Percentiles rank a stretch among this genome's conserved stretches.
phyloP scores from a whole-genome alignment of 2,888 invertebrate genomes.

The Atrina japonica region DNA sequence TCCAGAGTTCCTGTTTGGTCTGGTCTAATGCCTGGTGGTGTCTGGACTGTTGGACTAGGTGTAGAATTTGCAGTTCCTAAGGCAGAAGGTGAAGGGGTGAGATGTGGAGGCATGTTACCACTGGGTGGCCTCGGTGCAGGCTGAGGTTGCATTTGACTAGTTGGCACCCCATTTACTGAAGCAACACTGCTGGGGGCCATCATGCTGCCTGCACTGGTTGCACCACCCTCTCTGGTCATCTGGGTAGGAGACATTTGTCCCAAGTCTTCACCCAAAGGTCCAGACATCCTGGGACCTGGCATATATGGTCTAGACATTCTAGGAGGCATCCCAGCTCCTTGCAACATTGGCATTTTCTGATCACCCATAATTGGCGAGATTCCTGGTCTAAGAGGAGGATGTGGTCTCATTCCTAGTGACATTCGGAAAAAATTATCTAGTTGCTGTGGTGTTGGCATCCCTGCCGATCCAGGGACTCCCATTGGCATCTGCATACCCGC shows the following conservation, averaged over 20 bases:
- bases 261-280: slow-evolving; percentile 1
- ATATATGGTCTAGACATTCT: slow-evolving; percentile 20
- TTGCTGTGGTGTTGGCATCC: slow-evolving; percentile 29
- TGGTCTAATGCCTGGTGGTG: slow-evolving; percentile 7
- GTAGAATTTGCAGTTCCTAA: slow-evolving; percentile 4
- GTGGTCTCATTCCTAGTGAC: slow-evolving; percentile 50
- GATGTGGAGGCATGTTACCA: slow-evolving; percentile 6
- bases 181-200: too few species aligned
- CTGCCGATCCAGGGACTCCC: slow-evolving; percentile 46
- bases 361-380: background rate
- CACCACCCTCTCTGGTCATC: background rate
- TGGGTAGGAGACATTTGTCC: slow-evolving; percentile 17
- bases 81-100: slow-evolving; percentile 12
- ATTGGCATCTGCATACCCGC: slow-evolving; percentile 40
- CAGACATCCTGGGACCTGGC: background rate
- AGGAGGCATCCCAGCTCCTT: slow-evolving; percentile 14
- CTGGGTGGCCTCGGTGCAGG: background rate
- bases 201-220: too few species aligned
- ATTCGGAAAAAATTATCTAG: slow-evolving; percentile 17
- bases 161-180: too few species aligned
- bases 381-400: slow-evolving; percentile 15
- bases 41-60: slow-evolving; percentile 18
- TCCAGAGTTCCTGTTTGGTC: slow-evolving; percentile 13
- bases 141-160: too few species aligned
- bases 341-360: background rate